Evolutionary conservation across 2,797 vertebrate species (phyloP).

Genomic region (Amblyopsis hoosieri): DNA sequence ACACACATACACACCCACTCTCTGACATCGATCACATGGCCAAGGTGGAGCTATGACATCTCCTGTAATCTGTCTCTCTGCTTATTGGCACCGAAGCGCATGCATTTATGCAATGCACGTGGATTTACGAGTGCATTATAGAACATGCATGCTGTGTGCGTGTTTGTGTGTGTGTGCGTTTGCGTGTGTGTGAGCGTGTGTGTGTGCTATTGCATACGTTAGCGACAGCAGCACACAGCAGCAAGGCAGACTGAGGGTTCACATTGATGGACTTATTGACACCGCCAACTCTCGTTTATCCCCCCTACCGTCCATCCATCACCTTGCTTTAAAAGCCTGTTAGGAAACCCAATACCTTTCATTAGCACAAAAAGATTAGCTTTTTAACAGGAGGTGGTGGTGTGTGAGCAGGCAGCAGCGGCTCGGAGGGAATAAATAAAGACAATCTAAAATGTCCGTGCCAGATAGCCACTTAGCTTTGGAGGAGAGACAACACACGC

Average conservation of each 20-base stretch:
- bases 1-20: no score
- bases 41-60: constrained; percentile 66
- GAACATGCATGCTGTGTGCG: not conserved
- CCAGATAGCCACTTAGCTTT: constrained; percentile 64
- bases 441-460: constrained; percentile 63
- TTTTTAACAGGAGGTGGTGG: constrained; percentile 59
- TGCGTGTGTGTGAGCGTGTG: constrained; percentile 21
- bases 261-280: constrained; percentile 73
- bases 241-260: constrained; percentile 51
- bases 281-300: constrained; percentile 53
- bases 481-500: constrained; percentile 30
- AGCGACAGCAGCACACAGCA: constrained; percentile 46
- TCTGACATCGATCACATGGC: constrained; percentile 56
- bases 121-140: constrained; percentile 68
- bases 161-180: constrained; percentile 6
- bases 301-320: constrained; percentile 68
- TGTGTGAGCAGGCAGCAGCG: constrained; percentile 29
- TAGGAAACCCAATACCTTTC: constrained; percentile 78
- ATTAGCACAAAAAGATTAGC: constrained; percentile 76
- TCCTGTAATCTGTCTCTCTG: constrained; percentile 64
- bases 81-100: constrained; percentile 72
- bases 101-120: constrained; percentile 60
- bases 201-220: constrained; percentile 53
- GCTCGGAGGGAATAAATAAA: constrained; percentile 62
- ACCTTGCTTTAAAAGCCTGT: constrained; percentile 76